Evolutionary conservation across 2,797 vertebrate genomes (phyloP).

Genomic region (Australoheros facetus): DNA sequence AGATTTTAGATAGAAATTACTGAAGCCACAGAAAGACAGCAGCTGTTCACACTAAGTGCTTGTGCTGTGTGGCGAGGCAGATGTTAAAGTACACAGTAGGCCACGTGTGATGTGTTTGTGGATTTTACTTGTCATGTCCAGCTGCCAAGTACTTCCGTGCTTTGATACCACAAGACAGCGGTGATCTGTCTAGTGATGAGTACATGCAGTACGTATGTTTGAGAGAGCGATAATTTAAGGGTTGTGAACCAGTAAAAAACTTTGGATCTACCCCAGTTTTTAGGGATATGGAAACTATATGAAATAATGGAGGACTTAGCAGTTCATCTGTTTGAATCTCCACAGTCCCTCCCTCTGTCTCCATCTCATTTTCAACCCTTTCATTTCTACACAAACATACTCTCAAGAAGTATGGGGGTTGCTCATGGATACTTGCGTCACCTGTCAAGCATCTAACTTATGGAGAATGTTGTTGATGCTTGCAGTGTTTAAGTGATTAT

Average conservation of each 20-base stretch:
- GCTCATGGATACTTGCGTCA: slow-evolving; percentile 5
- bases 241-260: slow-evolving; percentile 30
- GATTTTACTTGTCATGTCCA: slow-evolving; percentile 23
- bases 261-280: slow-evolving; percentile 26
- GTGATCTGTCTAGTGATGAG: slow-evolving; percentile 20
- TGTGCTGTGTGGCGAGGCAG: slow-evolving; percentile 22
- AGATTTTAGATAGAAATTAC: neutral
- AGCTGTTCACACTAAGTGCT: slow-evolving; percentile 47
- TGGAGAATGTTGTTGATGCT: slow-evolving; percentile 1
- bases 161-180: slow-evolving; percentile 9
- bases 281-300: slow-evolving; percentile 34
- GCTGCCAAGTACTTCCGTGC: slow-evolving; percentile 39
- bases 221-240: neutral
- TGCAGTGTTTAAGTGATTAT: slow-evolving; percentile 4
- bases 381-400: slow-evolving; percentile 1
- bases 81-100: slow-evolving; percentile 47
- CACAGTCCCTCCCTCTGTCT: slow-evolving; percentile 13
- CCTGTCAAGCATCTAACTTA: slow-evolving; percentile 21
- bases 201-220: neutral
- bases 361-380: slow-evolving; percentile 21
- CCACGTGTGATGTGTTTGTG: slow-evolving; percentile 37
- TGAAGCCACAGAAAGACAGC: neutral
- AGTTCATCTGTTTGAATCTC: slow-evolving; percentile 28
- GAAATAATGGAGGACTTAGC: slow-evolving; percentile 15
- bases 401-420: slow-evolving; percentile 13